Evolutionary conservation across 2,113 vertebrate species (phyloP).

Genomic region (Propithecus coquereli): DNA sequence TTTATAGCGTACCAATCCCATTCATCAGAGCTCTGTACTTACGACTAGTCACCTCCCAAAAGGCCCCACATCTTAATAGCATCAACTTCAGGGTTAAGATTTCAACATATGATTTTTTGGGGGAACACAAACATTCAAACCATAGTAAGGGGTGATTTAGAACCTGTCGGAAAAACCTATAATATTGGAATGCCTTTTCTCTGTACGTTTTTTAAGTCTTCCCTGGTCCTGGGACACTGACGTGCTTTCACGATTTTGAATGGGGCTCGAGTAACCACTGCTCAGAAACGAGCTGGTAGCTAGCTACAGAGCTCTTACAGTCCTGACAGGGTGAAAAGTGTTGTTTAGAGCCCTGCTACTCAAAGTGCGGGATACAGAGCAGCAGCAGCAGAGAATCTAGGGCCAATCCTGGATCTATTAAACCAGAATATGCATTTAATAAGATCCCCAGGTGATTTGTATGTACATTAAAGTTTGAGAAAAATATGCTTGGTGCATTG

Average conservation of each 20-base stretch:
- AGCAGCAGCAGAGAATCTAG: neutral
- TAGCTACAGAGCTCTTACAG: neutral
- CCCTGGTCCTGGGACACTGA: neutral
- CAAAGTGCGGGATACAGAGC: neutral
- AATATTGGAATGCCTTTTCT: neutral
- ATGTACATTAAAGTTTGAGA: neutral
- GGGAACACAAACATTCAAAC: neutral
- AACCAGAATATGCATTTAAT: neutral
- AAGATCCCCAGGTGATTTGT: neutral
- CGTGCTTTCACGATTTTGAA: neutral
- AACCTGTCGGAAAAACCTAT: neutral
- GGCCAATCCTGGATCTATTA: neutral
- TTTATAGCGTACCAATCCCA: neutral
- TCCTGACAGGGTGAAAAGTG: neutral
- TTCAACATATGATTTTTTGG: neutral
- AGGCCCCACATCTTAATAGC: neutral
- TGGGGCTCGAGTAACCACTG: neutral
- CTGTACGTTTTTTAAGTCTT: neutral
- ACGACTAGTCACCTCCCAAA: neutral
- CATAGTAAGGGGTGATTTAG: neutral
- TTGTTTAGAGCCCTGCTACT: neutral
- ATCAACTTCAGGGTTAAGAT: neutral
- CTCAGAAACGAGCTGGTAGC: neutral
- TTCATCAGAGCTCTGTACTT: neutral
- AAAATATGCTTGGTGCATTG: neutral